These are phyloP conservation scores for Amphipoea oculea DNA, from an alignment of 2,888 invertebrate species.

Conservation along the genomic window DNA sequence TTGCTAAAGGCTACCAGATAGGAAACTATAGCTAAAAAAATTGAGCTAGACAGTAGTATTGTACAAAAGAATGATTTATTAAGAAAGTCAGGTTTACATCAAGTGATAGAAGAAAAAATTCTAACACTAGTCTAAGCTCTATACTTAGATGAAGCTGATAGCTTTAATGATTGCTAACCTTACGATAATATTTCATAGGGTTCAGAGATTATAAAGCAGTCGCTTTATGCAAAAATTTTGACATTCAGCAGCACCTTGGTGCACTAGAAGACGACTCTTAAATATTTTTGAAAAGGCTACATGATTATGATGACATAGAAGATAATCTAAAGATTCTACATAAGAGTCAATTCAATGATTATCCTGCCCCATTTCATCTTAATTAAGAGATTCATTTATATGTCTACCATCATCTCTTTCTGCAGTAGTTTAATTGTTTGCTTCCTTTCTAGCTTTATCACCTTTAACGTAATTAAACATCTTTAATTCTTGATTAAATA, in stretches of 20 bases:
- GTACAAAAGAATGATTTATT: not conserved
- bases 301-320: not conserved
- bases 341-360: not conserved
- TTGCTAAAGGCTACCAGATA: not conserved
- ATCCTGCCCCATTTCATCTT: not conserved
- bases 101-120: not conserved
- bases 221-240: not conserved
- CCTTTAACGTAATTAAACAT: not conserved
- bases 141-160: too few species aligned
- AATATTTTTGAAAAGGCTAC: not conserved
- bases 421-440: not conserved
- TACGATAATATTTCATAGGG: too few species aligned
- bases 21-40: not conserved
- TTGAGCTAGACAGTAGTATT: not conserved
- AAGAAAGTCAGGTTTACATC: too few species aligned
- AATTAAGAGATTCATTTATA: not conserved
- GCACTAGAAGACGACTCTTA: not conserved
- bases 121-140: too few species aligned
- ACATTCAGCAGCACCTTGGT: not conserved
- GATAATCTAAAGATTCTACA: too few species aligned
- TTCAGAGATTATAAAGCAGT: not conserved
- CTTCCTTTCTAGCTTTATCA: not conserved
- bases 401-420: not conserved
- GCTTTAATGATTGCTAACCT: not conserved
- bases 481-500: not conserved